Base-by-base conservation (phyloP, 2,113 vertebrate species). In the Nycticorax nycticorax region DNA sequence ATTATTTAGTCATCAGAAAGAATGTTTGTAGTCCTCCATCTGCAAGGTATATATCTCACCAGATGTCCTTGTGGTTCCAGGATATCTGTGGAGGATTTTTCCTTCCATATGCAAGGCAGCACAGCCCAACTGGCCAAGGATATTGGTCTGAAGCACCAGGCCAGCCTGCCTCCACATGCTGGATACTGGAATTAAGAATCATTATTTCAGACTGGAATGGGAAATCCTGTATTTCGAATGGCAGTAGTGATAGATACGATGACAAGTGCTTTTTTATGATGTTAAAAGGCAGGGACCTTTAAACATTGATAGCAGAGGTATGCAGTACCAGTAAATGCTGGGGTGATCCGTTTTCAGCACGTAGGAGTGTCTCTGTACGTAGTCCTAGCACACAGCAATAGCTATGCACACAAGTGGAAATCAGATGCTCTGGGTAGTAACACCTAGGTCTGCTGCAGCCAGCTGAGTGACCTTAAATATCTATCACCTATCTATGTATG, bases 381-480 rank as follows among this genome's bases (percentile, higher is more conserved):
- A 26, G 16, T 41, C 19, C 35, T 62, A 6, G 35, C 57, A 45
- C 26, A 28, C 59, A 30, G 19, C 52, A 82, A 47, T 20, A 80
- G 62, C 84, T 68, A 1, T 23, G 55, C 45, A 55, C 41, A 52
- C 28, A 47, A 4, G 9, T 74, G 55, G 78, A 82, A 77, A 74
- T 85, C 69, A 85, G 84, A 71, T 76, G 67, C 63, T 71, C 15
- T 41, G 26, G 35, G 82, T 67, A 73, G 43, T 76, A 88, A 93
- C 47, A 73, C 20, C 20, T 69, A 41, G 55, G 24, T 59, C 4
- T 32, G 63, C 82, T 71, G 22, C 62, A 96, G 82, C 85, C 81
- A 50, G 62, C 55, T 57, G 47, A 92, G 78, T 96, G 96, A 92
- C 88, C 90, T 93, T 66, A 95, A 89, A 39, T 83, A 93, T 83